Percentiles rank a stretch among this genome's conserved stretches.
Evolutionary conservation across 2,113 vertebrate species (phyloP).

Genomic region (Erythrocebus patas): DNA sequence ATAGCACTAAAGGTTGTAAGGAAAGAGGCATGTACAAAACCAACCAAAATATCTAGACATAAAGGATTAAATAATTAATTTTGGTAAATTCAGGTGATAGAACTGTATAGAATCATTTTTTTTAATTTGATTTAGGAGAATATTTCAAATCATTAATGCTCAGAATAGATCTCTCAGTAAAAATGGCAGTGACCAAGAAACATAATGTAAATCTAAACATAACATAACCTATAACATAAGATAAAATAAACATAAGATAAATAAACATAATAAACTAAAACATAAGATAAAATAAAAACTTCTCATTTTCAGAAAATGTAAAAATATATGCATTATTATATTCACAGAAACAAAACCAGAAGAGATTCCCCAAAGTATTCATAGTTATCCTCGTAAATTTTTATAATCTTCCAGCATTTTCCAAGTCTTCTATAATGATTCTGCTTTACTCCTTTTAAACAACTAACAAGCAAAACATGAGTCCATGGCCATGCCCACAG

Average conservation of each 20-base stretch:
- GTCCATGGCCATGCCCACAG: neutral
- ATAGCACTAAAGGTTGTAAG: neutral
- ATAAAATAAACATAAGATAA: neutral
- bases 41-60: neutral
- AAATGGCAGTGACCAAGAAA: neutral
- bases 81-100: neutral
- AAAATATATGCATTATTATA: neutral
- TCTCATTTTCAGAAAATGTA: neutral
- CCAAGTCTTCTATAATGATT: neutral
- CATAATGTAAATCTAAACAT: neutral
- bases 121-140: neutral
- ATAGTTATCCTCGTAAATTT: neutral
- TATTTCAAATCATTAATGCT: neutral
- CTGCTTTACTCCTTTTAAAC: neutral
- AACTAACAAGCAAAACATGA: neutral
- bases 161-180: neutral
- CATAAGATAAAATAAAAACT: neutral
- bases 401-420: neutral
- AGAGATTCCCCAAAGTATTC: neutral
- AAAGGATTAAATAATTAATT: neutral
- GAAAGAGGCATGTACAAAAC: neutral
- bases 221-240: no score
- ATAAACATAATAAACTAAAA: neutral
- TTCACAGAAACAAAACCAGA: no score
- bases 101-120: neutral